Percentiles rank a stretch among this genome's conserved stretches.
Conservation (phyloP, 1,140 invertebrate genomes). For the Sesamia nonagrioides region DNA sequence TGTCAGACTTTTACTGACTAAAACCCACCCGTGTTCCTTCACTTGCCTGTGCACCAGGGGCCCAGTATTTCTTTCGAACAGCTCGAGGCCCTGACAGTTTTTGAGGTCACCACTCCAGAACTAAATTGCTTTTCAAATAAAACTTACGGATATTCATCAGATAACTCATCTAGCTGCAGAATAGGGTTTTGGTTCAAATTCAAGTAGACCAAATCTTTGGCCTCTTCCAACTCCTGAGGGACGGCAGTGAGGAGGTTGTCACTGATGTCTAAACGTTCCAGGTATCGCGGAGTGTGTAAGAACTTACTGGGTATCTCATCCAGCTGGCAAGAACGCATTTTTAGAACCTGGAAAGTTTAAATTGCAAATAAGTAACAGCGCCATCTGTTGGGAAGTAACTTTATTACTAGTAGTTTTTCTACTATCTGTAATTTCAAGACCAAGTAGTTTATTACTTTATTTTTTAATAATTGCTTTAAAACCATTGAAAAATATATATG, state of each 20-base stretch:
- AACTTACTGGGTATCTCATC: conserved; percentile 89
- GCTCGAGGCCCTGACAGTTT: too few relatives aligned
- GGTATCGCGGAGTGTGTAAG: conserved; percentile 89
- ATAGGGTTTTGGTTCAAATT: conserved; percentile 92
- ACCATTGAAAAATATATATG: too few relatives aligned
- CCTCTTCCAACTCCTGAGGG: conserved; percentile 89
- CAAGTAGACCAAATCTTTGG: conserved; percentile 88
- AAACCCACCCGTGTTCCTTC: too few relatives aligned
- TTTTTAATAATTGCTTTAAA: too few relatives aligned
- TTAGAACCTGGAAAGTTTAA: conserved; percentile 85
- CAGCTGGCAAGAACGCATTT: conserved; percentile 90
- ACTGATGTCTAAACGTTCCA: conserved; percentile 90
- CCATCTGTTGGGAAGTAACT: conserved; percentile 19
- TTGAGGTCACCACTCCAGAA: too few relatives aligned
- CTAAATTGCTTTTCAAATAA: neutral
- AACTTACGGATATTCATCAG: conserved; percentile 79
- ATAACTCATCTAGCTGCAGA: conserved; percentile 69
- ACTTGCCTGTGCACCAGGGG: too few relatives aligned
- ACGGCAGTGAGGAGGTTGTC: conserved; percentile 90
- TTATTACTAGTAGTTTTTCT: neutral
- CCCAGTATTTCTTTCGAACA: too few relatives aligned
- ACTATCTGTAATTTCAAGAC: too few relatives aligned
- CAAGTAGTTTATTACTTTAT: too few relatives aligned
- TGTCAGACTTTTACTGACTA: too few relatives aligned
- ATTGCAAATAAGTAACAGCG: conserved; percentile 3